A percentile compares a stretch with the other conserved stretches of the same genome.
Conservation (phyloP, 2,888 invertebrate genomes). For the Heliconius ethilla region DNA sequence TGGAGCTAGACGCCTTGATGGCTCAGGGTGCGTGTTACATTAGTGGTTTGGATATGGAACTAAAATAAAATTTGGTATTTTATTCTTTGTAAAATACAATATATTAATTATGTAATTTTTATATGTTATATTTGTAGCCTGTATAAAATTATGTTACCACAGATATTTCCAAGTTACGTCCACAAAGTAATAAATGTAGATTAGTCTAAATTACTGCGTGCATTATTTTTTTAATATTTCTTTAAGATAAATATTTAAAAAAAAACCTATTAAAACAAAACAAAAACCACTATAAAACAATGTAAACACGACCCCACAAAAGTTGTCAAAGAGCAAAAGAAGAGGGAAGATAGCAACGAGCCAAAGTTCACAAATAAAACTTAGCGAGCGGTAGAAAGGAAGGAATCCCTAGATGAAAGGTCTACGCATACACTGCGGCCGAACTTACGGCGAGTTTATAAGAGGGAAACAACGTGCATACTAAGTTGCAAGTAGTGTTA, state of each 20-base stretch:
- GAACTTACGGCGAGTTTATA: slow-evolving; percentile 23
- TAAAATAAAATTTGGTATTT: not conserved
- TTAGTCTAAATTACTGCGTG: no score
- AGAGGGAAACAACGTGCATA: slow-evolving; percentile 27
- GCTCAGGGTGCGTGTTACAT: not conserved
- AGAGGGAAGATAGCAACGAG: not conserved
- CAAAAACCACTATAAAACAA: slow-evolving; percentile 1
- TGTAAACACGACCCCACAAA: not conserved
- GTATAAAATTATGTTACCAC: no score
- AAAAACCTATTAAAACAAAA: not conserved
- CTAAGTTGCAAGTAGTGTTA: slow-evolving; percentile 28
- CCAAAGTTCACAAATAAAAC: slow-evolving; percentile 16
- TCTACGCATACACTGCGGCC: slow-evolving; percentile 9
- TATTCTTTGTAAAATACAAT: not conserved
- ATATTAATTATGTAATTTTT: no score
- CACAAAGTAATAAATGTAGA: no score
- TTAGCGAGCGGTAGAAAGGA: not conserved
- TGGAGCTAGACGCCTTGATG: slow-evolving; percentile 2
- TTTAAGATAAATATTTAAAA: no score
- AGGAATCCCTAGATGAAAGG: slow-evolving; percentile 21
- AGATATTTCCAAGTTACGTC: no score
- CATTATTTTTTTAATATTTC: no score
- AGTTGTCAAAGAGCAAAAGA: slow-evolving; percentile 1
- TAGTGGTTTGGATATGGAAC: not conserved
- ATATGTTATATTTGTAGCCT: no score